Evolutionary conservation across 1,140 invertebrate species (phyloP), one percentile per base, ranked within the genome.

Genomic region (Pomacea maculata): DNA sequence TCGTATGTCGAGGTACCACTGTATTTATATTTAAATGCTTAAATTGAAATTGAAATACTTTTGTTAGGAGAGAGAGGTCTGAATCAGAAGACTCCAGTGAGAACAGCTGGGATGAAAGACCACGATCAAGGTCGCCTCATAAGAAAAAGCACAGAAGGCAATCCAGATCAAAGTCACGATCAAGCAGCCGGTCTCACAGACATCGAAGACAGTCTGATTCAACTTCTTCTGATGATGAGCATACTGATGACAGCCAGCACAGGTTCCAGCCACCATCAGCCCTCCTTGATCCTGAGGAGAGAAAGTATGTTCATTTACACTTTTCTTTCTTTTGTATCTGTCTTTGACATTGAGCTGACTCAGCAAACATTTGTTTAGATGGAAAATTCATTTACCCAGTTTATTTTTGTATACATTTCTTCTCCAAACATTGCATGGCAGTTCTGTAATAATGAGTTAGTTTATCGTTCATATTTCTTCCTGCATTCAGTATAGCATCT

Each of bases 21-120:
- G n/a, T n/a, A 25, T 25, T 45, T 45, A 45, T 4, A 45, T 45
- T 45, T 45, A 45, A 45, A 45, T 45, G 2, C 34, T 45, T 45
- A 45, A 6, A 45, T 45, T 45, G 2, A 45, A 45, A 45, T 45
- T 45, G 34, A 45, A 45, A 45, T 45, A 4, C 34, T 45, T 45
- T 76, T 25, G 25, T 14, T 45, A 76, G 63, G 34, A 55, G 55
- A 75, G 19, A 52, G 4, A n/a, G 17, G 10, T 71, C 65, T 54
- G 80, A 75, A 21, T 74, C 71, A 19, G 79, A 64, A 74, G 45
- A 64, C 8, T 80, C 79, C 45, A 34, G 21, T 19, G 64, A 80
- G 34, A 57, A 65, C 19, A 45, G 72, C 45, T 71, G 52, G 12
- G n/a, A 74, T 71, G 74, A 75, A 25, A 72, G 29, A 45, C 34